Evolutionary conservation across 2,797 vertebrate genomes (phyloP).

Genomic region (Rhinogobio ventralis): DNA sequence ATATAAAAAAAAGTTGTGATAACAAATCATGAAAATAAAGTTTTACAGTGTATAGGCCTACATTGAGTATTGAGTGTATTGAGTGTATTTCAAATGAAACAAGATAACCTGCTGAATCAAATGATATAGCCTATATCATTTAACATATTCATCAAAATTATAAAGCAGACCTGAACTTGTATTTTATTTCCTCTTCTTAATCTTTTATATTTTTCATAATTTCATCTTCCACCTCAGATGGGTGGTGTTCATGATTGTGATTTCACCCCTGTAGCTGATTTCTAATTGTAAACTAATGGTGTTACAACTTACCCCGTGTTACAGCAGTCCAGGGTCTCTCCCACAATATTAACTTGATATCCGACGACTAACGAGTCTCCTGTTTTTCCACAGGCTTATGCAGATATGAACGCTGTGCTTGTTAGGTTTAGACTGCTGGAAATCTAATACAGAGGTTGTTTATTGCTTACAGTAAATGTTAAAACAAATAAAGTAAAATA

Average conservation of each 20-base stretch:
- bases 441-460: constrained; percentile 23
- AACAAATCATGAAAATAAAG: too few relatives aligned
- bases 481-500: too few relatives aligned
- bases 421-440: constrained; percentile 1
- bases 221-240: background rate
- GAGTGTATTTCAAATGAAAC: background rate
- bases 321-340: background rate
- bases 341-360: constrained; percentile 1
- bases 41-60: background rate
- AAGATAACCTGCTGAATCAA: background rate
- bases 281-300: constrained; percentile 18
- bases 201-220: background rate
- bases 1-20: too few relatives aligned
- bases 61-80: too few relatives aligned
- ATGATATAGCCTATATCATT: background rate
- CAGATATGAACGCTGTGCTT: background rate
- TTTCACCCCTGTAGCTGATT: constrained; percentile 16
- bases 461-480: constrained; percentile 19
- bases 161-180: background rate
- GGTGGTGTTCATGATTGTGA: background rate
- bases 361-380: constrained; percentile 22
- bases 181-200: background rate
- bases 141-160: background rate
- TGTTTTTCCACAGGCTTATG: constrained; percentile 23
- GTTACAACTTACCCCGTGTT: background rate